Base-by-base conservation (phyloP, 2,797 vertebrate genomes). In the Sitta carolinensis region DNA sequence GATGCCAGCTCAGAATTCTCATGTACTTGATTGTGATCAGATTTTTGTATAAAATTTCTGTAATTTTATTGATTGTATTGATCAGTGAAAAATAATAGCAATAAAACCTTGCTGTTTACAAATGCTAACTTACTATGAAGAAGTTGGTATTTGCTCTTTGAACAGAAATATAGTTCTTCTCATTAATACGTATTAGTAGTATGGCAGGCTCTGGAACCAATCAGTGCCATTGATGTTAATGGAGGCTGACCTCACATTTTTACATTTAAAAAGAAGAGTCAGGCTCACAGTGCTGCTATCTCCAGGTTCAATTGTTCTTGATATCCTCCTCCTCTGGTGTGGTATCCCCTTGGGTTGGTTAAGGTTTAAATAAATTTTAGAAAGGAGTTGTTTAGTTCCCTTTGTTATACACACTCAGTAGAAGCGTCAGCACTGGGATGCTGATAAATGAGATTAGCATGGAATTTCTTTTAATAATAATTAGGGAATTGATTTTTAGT, bases 401-500 rank as follows among this genome's bases (percentile, higher is more conserved):
- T 18, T 51, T 61, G 21, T 87, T 87, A 5, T 18, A 26, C 5
- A 5, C 15, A 2, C 7, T 23, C 25, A 52, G 40, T 82, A 32
- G 47, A 87, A 69, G 22, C 45, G 11, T 36, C 59, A 82, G 26
- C n/a, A 13, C 42, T 74, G 4, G 25, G 55, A 27, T 89, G 54
- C n/a, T 67, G 69, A 29, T 45, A 87, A 36, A 3, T 2, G 32
- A 89, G 42, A 54, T 52, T 78, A 84, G 69, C 26, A 9, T 57
- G 32, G 32, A 30, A 43, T 72, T 91, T 78, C 51, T 93, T 83
- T 69, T 82, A 64, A 77, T 43, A 55, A 63, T 68, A 54, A 90
- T 94, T 42, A 93, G 89, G 67, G 59, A 25, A 38, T 47, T 52
- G 30, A 36, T 66, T 96, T 97, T 94, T 87, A 96, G 86, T 73